Percentiles rank a stretch among this genome's conserved stretches.
phyloP scores from a whole-genome alignment of 1,140 invertebrate species.

The Caenorhabditis briggsae region DNA sequence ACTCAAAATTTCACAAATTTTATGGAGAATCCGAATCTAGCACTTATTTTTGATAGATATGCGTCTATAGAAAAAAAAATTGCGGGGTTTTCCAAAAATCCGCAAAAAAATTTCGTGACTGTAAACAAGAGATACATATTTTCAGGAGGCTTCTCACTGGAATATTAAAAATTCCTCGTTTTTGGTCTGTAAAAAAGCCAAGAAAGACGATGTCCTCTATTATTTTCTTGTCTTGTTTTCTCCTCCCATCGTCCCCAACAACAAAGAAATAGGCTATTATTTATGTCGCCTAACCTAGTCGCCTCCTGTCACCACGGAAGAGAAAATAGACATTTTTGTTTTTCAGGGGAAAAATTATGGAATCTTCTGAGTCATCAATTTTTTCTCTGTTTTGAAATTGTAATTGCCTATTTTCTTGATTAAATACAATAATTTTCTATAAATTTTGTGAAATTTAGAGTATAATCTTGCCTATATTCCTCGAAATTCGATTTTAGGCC shows the following conservation, averaged over 20 bases:
- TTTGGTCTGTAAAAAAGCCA: not conserved
- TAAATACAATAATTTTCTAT: not conserved
- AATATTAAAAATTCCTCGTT: not conserved
- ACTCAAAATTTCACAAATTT: not conserved
- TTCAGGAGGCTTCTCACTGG: not conserved
- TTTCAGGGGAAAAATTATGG: too few species aligned
- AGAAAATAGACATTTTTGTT: too few species aligned
- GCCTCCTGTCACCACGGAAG: too few species aligned
- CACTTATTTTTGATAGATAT: not conserved
- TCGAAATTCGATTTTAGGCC: not conserved
- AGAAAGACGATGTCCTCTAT: not conserved
- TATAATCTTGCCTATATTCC: not conserved
- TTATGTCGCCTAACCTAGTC: not conserved
- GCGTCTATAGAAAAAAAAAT: too few species aligned
- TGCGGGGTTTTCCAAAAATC: not conserved
- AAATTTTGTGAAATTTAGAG: not conserved
- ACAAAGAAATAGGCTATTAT: slow-evolving; percentile 23
- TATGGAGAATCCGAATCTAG: not conserved
- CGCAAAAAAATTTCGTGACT: too few species aligned
- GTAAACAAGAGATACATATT: too few species aligned
- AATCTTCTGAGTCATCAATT: too few species aligned
- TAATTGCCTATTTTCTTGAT: too few species aligned
- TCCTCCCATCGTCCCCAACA: not conserved
- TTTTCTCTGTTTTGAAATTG: too few species aligned
- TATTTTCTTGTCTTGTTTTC: not conserved